A percentile compares a stretch with the other conserved stretches of the same genome.
phyloP scores from a whole-genome alignment of 2,113 vertebrate genomes.

The Gnathonemus echidnorhynchus region DNA sequence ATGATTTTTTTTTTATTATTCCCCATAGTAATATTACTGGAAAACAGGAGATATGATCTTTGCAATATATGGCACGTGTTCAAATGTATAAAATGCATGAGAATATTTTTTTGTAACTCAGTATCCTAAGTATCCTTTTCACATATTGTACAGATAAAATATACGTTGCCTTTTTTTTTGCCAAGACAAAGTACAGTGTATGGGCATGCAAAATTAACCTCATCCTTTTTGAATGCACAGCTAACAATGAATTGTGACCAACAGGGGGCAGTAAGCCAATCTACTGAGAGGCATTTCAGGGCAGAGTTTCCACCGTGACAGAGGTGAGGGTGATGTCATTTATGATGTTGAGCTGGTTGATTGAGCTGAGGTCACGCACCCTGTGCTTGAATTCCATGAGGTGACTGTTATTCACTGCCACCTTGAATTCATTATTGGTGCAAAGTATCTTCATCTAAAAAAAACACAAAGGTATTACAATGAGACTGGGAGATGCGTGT shows the following conservation, averaged over 20 bases:
- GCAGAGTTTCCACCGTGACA: neutral
- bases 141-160: neutral
- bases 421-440: slow-evolving; percentile 52
- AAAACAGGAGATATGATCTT: neutral
- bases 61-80: neutral
- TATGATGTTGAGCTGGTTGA: slow-evolving; percentile 63
- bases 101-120: neutral
- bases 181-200: neutral
- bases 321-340: slow-evolving; percentile 59
- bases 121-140: neutral
- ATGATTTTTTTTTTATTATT: neutral
- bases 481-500: neutral
- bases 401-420: slow-evolving; percentile 59
- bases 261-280: neutral
- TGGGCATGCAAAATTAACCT: neutral
- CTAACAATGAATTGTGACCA: neutral
- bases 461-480: slow-evolving; percentile 7
- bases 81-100: neutral
- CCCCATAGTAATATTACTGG: neutral
- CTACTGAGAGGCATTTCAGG: neutral
- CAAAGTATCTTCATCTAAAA: slow-evolving; percentile 69
- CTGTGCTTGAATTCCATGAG: slow-evolving; percentile 61
- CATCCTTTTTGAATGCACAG: neutral
- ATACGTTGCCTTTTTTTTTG: neutral
- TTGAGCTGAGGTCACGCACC: slow-evolving; percentile 58